A percentile compares a stretch with the other conserved stretches of the same genome.
Evolutionary conservation across 92 coral and sea anemone genomes (phyloP).

Genomic region (Epizoanthus scotinus): DNA sequence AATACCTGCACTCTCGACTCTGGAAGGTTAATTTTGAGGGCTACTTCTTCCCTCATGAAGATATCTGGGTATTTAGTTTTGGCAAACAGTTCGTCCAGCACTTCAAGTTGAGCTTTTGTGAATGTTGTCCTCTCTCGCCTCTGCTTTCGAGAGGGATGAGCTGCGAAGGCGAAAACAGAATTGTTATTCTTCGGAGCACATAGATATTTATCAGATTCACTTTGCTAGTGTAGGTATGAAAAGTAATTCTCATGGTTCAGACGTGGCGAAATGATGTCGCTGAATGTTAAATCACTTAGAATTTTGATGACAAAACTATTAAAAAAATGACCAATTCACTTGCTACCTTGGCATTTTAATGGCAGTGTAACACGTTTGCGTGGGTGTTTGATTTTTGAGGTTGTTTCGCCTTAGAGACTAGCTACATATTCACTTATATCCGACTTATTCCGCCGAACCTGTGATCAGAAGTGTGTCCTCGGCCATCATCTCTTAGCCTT

Average conservation of each 20-base stretch:
- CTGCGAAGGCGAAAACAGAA: slow-evolving; percentile 38
- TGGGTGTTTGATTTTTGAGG: slow-evolving; percentile 2
- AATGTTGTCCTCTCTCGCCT: slow-evolving; percentile 97
- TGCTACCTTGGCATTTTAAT: slow-evolving; percentile 25
- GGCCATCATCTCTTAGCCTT: background rate
- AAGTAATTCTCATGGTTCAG: no score
- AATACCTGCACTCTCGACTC: slow-evolving; percentile 98
- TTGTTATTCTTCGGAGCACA: background rate
- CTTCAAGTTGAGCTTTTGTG: slow-evolving; percentile 95
- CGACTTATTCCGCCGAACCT: background rate
- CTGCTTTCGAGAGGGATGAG: slow-evolving; percentile 93
- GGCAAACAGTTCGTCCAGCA: slow-evolving; percentile 90
- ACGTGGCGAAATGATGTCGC: no score
- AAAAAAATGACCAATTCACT: background rate
- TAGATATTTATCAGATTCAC: slow-evolving; percentile 2
- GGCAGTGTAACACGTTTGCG: background rate
- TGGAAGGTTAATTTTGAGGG: slow-evolving; percentile 92
- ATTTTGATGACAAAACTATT: no score
- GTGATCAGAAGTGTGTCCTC: background rate
- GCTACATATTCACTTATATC: slow-evolving; percentile 6
- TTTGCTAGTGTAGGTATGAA: no score
- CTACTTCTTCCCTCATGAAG: slow-evolving; percentile 99
- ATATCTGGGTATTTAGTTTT: slow-evolving; percentile 98
- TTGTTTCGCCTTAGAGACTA: background rate
- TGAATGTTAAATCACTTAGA: no score